These are phyloP conservation scores for Pseudochaenichthys georgianus DNA, from an alignment of 2,797 vertebrate genomes.

Conservation along the genomic window DNA sequence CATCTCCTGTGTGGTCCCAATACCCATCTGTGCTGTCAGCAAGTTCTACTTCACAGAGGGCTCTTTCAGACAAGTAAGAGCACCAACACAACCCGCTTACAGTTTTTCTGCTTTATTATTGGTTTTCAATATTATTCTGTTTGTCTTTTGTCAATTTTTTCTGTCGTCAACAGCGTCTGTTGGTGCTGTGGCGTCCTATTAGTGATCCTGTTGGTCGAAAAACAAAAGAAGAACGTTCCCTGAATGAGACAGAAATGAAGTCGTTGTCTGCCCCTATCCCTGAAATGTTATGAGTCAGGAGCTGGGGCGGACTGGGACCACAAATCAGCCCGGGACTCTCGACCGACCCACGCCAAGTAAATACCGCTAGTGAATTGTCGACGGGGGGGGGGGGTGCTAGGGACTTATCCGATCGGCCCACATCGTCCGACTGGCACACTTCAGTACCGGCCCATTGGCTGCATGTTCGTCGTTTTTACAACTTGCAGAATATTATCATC, in stretches of 20 bases:
- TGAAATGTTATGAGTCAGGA: neutral
- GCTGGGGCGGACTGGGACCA: neutral
- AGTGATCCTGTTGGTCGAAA: neutral
- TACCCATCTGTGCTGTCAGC: slow-evolving; percentile 29
- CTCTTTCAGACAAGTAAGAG: slow-evolving; percentile 34
- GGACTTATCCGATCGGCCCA: too few relatives aligned
- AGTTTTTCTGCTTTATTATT: neutral
- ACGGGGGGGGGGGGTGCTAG: too few relatives aligned
- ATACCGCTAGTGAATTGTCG: too few relatives aligned
- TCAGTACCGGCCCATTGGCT: too few relatives aligned
- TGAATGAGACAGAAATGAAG: neutral
- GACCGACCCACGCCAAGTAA: too few relatives aligned
- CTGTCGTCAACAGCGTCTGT: slow-evolving; percentile 27
- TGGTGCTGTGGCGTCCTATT: slow-evolving; percentile 23
- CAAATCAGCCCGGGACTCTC: too few relatives aligned
- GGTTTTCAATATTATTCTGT: neutral
- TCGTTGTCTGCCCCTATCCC: neutral
- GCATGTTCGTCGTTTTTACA: too few relatives aligned
- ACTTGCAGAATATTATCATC: too few relatives aligned
- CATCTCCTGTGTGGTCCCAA: slow-evolving; percentile 21
- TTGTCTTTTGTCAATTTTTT: neutral
- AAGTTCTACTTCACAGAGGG: slow-evolving; percentile 35
- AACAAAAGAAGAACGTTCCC: neutral
- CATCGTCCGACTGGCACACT: too few relatives aligned
- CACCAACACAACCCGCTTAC: neutral